Base-by-base conservation (phyloP, 2,888 invertebrate species). In the Leucozona laternaria region DNA sequence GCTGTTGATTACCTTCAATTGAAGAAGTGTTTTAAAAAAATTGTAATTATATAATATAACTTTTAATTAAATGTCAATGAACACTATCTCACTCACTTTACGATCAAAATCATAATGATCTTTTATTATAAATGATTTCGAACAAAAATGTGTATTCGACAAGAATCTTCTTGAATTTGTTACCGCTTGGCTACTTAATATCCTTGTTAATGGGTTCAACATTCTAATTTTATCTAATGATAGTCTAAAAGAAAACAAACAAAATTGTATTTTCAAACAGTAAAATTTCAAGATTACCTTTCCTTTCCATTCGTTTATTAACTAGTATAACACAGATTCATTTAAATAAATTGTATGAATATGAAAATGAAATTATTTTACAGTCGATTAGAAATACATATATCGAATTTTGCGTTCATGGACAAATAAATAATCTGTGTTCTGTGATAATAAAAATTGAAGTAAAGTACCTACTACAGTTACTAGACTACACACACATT, bases 101-200 rank as follows among this genome's bases (percentile, higher is more conserved):
- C 94, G 94, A 87, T 96, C 94, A 91, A 97, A 97, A 89, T 96
- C 96, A 82, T 95, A 95, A 90, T 96, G 96, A 92, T 95, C 95
- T 90, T 95, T 95, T 88, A 97, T 95, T 89, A 94, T 89, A 89
- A 94, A 91, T 85, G 90, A 91, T 78, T 91, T 92, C 15, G 82
- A 82, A 50, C 79, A 88, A 50, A 72, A 76, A 62, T 91, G 90
- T 15, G 90, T 90, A 70, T 91, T 91, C 48, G 92, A 90, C 53
- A 92, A 88, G 68, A 75, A 89, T 72, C 91, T 91, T 57, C 90
- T 91, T 34, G 89, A 89, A 48, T 88, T 89, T 31, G 88, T 82
- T 13, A 89, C 89, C 2, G 89, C 89, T 13, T 60, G 66, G 5
- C 31, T 80, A 11, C 25, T 17, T n/a, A 80, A 48, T 8, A 62